A percentile compares a stretch with the other conserved stretches of the same genome.
Conservation (phyloP, 2,797 vertebrate genomes). For the Pantherophis alleghaniensis region DNA sequence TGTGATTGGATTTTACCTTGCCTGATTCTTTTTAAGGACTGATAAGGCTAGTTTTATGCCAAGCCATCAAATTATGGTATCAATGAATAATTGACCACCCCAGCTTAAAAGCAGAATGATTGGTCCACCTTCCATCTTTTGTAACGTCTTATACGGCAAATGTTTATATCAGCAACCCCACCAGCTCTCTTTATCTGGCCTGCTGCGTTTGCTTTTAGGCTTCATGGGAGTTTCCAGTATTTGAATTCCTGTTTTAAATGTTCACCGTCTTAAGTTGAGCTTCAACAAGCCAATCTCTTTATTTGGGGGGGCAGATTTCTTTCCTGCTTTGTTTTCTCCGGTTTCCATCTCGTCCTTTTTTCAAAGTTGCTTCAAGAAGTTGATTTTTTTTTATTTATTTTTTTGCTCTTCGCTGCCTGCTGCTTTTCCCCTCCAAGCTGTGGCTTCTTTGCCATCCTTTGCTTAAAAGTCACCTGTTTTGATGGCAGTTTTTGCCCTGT, state of each 20-base stretch:
- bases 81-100: background rate
- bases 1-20: background rate
- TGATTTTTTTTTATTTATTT: background rate
- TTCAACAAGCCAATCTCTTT: background rate
- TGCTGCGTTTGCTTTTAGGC: background rate
- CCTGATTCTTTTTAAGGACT: background rate
- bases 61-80: background rate
- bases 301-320: background rate
- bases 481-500: background rate
- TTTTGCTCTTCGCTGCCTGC: background rate
- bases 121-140: background rate
- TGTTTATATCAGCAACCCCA: background rate
- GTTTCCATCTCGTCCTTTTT: background rate
- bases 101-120: background rate
- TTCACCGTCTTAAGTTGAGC: background rate
- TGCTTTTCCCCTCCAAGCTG: background rate
- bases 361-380: background rate
- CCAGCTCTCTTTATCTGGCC: background rate
- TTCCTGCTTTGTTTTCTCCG: background rate
- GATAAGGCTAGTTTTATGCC: background rate
- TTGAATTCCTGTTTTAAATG: background rate
- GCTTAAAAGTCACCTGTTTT: background rate
- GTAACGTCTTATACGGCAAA: background rate
- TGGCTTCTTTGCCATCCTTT: background rate
- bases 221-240: background rate